Percentiles rank a stretch among this genome's conserved stretches.
Conservation (phyloP, 2,888 invertebrate genomes). For the Galerucella calmariensis region DNA sequence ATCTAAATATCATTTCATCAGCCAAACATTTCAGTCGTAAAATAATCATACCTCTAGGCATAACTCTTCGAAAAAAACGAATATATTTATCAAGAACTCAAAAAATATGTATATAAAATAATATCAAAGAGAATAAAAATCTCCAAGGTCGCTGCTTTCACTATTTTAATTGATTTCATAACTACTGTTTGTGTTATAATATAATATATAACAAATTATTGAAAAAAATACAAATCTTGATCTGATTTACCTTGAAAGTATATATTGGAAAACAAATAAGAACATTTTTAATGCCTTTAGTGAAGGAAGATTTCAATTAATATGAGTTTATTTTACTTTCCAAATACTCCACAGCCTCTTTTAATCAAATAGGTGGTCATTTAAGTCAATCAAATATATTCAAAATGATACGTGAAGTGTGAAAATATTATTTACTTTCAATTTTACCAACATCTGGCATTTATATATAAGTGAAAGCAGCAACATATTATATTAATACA, state of each 20-base stretch:
- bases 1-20: too few relatives aligned
- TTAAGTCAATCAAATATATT: too few relatives aligned
- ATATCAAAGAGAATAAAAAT: neutral
- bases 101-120: neutral
- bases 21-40: too few relatives aligned
- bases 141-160: neutral
- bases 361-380: too few relatives aligned
- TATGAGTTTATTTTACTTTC: too few relatives aligned
- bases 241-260: neutral
- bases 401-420: too few relatives aligned
- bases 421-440: neutral
- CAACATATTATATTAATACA: neutral
- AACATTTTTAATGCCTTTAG: too few relatives aligned
- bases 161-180: neutral
- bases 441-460: neutral
- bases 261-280: neutral
- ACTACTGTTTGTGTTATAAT: neutral
- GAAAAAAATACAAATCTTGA: neutral
- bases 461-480: neutral
- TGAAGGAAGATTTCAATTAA: too few relatives aligned
- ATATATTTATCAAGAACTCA: neutral
- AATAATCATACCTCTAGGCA: too few relatives aligned
- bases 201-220: neutral
- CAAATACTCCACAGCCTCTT: too few relatives aligned
- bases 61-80: too few relatives aligned